phyloP scores from a whole-genome alignment of 2,888 invertebrate genomes.

The Pollenia amentaria region DNA sequence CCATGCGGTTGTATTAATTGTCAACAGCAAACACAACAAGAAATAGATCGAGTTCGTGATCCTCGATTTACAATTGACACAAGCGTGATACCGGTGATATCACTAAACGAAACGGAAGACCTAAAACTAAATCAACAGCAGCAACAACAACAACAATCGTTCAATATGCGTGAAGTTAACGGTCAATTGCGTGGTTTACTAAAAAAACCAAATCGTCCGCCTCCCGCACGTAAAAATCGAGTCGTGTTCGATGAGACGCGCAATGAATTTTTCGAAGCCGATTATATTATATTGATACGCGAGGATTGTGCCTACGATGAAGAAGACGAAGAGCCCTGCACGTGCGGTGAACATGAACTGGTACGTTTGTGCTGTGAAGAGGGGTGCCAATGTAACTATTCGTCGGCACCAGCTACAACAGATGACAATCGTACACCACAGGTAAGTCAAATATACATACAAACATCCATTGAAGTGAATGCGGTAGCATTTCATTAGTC shows the following conservation, averaged over 20 bases:
- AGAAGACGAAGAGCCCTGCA: conserved; percentile 90
- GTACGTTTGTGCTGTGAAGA: conserved; percentile 88
- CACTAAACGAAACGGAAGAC: conserved; percentile 42
- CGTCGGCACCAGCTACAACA: conserved; percentile 75
- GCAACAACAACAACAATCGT: conserved; percentile 34
- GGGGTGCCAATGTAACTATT: conserved; percentile 87
- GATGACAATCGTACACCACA: conserved; percentile 82
- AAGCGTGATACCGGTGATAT: conserved; percentile 37
- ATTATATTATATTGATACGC: conserved; percentile 95
- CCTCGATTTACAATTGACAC: conserved; percentile 12
- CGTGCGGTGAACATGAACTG: conserved; percentile 89
- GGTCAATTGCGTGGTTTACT: conserved; percentile 86
- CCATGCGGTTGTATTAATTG: conserved; percentile 67
- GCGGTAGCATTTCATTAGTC: background rate
- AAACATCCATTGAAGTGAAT: background rate
- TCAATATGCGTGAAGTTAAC: conserved; percentile 85
- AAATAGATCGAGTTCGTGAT: conserved; percentile 28
- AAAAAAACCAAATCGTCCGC: conserved; percentile 90
- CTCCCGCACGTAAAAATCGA: conserved; percentile 89
- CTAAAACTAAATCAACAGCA: conserved; percentile 10
- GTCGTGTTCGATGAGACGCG: conserved; percentile 95
- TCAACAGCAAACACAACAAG: conserved; percentile 54
- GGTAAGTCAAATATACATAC: conserved; percentile 78
- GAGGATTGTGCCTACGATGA: conserved; percentile 94
- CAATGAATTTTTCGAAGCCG: conserved; percentile 96